A percentile compares a stretch with the other conserved stretches of the same genome.
These are phyloP conservation scores for Labroides dimidiatus DNA, from an alignment of 2,797 vertebrate genomes.

Conservation along the genomic window DNA sequence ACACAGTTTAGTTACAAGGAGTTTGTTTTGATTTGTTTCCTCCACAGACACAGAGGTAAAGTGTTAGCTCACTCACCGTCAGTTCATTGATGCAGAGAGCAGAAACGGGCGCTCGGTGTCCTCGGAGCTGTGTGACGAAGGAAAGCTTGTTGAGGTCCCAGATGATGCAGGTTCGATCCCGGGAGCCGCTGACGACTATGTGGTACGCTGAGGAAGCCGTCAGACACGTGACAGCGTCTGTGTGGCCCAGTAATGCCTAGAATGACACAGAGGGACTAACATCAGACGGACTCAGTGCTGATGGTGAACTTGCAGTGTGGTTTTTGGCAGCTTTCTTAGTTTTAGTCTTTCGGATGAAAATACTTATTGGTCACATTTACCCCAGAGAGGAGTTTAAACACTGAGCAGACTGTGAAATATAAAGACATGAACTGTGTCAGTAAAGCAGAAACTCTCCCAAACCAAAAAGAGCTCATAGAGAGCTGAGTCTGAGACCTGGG, in stretches of 20 bases:
- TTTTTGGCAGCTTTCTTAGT: too few relatives aligned
- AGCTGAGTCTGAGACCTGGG: too few relatives aligned
- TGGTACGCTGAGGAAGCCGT: slow-evolving; percentile 95
- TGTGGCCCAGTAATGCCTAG: slow-evolving; percentile 95
- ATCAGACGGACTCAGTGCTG: not conserved
- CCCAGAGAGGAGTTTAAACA: too few relatives aligned
- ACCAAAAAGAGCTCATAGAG: too few relatives aligned
- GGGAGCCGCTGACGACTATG: slow-evolving; percentile 96
- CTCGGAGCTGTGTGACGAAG: slow-evolving; percentile 95
- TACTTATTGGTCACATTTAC: too few relatives aligned
- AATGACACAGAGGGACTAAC: not conserved
- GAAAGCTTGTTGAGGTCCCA: slow-evolving; percentile 98
- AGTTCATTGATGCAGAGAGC: slow-evolving; percentile 98
- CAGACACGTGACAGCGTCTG: slow-evolving; percentile 93
- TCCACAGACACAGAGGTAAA: not conserved
- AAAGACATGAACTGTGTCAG: too few relatives aligned
- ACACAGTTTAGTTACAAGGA: not conserved
- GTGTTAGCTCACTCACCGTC: slow-evolving; percentile 81
- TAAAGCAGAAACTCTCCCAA: too few relatives aligned
- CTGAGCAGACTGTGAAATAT: too few relatives aligned
- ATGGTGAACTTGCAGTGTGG: not conserved
- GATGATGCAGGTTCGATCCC: slow-evolving; percentile 98
- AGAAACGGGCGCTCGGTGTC: slow-evolving; percentile 94
- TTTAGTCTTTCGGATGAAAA: too few relatives aligned
- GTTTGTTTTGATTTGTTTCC: not conserved